phyloP scores from a whole-genome alignment of 2,113 vertebrate genomes.

The Zeus faber region DNA sequence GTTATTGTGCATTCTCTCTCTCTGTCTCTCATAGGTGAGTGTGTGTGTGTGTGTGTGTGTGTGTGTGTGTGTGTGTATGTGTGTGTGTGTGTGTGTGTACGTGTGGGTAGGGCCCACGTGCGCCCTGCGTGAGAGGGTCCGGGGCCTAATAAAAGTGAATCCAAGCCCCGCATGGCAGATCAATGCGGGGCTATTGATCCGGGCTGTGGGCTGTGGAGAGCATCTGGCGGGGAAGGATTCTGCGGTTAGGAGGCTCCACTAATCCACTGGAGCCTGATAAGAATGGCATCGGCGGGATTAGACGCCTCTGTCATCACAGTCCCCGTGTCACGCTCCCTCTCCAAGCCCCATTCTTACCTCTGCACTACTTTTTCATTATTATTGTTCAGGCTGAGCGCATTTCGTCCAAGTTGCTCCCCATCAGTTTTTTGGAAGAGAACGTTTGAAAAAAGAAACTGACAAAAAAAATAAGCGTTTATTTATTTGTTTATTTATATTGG shows the following conservation, averaged over 20 bases:
- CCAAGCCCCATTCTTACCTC: conserved; percentile 49
- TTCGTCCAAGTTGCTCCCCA: conserved; percentile 30
- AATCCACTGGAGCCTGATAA: conserved; percentile 82
- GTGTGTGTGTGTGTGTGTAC: neutral
- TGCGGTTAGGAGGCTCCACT: conserved; percentile 75
- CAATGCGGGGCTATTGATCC: conserved; percentile 77
- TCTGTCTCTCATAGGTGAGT: neutral
- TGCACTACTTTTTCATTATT: conserved; percentile 51
- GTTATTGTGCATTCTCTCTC: too few relatives aligned
- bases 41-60: conserved; percentile 2
- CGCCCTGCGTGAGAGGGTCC: conserved; percentile 50
- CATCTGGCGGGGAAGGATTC: conserved; percentile 74
- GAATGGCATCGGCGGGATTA: conserved; percentile 80
- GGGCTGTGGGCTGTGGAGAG: conserved; percentile 69
- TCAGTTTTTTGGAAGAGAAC: conserved; percentile 38
- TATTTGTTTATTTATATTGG: conserved; percentile 17
- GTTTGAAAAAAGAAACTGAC: conserved; percentile 13
- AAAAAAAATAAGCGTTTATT: conserved; percentile 1
- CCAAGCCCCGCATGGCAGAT: conserved; percentile 70
- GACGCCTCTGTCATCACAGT: conserved; percentile 71
- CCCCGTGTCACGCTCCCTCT: conserved; percentile 61
- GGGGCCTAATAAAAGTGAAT: conserved; percentile 75
- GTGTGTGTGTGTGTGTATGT: conserved; percentile 32
- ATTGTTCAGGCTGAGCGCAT: conserved; percentile 46
- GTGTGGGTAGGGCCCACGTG: too few relatives aligned